phyloP scores from a whole-genome alignment of 1,140 invertebrate genomes.

The Drosophila hydei region DNA sequence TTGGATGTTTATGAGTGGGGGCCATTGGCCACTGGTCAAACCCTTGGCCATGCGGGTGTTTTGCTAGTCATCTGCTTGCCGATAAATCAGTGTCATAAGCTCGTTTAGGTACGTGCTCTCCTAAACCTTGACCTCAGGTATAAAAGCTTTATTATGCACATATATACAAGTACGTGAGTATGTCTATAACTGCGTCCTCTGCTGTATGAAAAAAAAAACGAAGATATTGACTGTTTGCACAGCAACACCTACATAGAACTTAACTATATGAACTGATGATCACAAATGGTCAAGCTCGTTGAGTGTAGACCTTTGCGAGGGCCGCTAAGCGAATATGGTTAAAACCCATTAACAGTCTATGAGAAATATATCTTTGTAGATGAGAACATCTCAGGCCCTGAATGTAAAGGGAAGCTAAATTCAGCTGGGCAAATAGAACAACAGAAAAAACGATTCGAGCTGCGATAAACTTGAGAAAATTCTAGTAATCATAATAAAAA shows the following conservation, averaged over 20 bases:
- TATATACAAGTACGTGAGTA: not conserved
- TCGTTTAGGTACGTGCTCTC: conserved; percentile 28
- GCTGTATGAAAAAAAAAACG: conserved; percentile 9
- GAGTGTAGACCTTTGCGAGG: not conserved
- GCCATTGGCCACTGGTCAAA: conserved; percentile 1
- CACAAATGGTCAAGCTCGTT: not conserved
- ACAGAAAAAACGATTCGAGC: no score
- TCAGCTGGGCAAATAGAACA: no score
- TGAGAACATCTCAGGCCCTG: no score
- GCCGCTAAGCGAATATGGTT: not conserved
- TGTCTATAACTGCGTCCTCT: not conserved
- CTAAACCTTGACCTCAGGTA: conserved; percentile 39
- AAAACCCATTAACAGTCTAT: no score
- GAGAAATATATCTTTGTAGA: no score
- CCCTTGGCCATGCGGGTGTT: conserved; percentile 36
- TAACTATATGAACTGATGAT: not conserved
- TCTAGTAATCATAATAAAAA: no score
- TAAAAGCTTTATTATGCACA: not conserved
- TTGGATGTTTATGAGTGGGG: conserved; percentile 38
- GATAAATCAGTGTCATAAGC: conserved; percentile 31
- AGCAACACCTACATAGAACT: not conserved
- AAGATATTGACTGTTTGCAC: no score
- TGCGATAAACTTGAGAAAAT: no score
- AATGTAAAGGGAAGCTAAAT: no score
- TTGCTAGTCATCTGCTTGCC: conserved; percentile 4